phyloP scores from a whole-genome alignment of 1,140 invertebrate species.

The Habropoda laboriosa region DNA sequence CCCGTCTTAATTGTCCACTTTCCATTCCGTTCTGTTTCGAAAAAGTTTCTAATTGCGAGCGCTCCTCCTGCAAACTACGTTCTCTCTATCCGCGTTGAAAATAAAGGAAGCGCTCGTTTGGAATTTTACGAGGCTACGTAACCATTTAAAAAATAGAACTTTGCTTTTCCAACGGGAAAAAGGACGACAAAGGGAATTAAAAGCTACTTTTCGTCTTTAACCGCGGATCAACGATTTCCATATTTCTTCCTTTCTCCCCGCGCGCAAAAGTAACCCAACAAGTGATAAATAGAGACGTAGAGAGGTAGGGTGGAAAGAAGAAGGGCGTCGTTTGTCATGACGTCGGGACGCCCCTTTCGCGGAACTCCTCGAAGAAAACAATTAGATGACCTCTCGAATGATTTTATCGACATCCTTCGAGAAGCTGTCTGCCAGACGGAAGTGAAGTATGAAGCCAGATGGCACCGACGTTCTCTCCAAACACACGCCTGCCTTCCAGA shows the following conservation, averaged over 20 bases:
- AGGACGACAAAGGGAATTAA: not conserved
- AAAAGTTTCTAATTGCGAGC: constrained; percentile 33
- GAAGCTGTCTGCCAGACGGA: constrained; percentile 5
- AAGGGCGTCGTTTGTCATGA: constrained; percentile 52
- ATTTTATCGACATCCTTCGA: constrained; percentile 58
- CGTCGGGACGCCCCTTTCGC: constrained; percentile 14
- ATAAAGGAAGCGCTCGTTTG: not conserved
- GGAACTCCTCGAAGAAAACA: constrained; percentile 52
- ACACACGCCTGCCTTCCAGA: constrained; percentile 3
- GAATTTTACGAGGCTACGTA: not conserved
- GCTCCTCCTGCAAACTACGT: not conserved
- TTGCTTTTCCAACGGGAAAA: not conserved
- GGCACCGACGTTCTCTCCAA: constrained; percentile 38
- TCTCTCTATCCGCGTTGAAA: not conserved
- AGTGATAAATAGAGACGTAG: not conserved
- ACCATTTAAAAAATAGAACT: not conserved
- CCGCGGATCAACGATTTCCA: constrained; percentile 1
- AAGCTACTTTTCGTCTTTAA: constrained; percentile 8
- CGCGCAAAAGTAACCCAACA: not conserved
- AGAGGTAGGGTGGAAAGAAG: no score
- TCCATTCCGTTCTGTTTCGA: constrained; percentile 4
- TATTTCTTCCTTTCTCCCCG: no score
- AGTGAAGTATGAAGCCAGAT: constrained; percentile 46
- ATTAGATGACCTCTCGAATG: constrained; percentile 63
- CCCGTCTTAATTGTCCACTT: constrained; percentile 25